A percentile compares a stretch with the other conserved stretches of the same genome.
These are phyloP conservation scores for Poeciliopsis prolifica DNA, from an alignment of 2,113 vertebrate genomes.

Conservation along the genomic window DNA sequence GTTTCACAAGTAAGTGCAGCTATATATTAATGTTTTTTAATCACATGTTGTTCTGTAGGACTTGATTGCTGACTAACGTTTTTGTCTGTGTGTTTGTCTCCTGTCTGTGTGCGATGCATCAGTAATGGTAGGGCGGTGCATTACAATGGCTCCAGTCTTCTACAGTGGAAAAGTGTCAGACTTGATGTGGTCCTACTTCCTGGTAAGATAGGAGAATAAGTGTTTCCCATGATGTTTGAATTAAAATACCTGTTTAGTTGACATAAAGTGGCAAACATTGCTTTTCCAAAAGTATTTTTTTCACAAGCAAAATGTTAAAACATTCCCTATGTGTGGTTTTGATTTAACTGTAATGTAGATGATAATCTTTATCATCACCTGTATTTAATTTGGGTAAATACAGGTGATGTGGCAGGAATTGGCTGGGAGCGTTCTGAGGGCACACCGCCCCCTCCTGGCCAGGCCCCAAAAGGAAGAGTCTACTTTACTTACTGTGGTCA, in stretches of 20 bases:
- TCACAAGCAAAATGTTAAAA: not conserved
- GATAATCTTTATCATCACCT: not conserved
- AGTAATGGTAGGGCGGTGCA: constrained; percentile 97
- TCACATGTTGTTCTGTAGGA: constrained; percentile 30
- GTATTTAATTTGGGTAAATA: constrained; percentile 10
- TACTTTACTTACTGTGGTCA: constrained; percentile 98
- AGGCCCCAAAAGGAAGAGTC: constrained; percentile 95
- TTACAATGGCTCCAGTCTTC: constrained; percentile 97
- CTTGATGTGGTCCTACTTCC: constrained; percentile 94
- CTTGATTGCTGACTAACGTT: constrained; percentile 43
- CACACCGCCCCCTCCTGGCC: constrained; percentile 93
- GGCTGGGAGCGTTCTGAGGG: constrained; percentile 97
- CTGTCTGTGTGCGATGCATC: constrained; percentile 18
- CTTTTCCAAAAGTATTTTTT: not conserved
- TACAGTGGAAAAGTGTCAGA: constrained; percentile 98
- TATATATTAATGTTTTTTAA: constrained; percentile 10
- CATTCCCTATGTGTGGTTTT: not conserved
- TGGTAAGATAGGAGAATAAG: constrained; percentile 80
- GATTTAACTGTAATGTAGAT: not conserved
- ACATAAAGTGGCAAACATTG: not conserved
- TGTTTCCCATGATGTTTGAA: not conserved
- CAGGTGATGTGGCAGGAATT: constrained; percentile 94
- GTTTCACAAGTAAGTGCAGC: constrained; percentile 91
- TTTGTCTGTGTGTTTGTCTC: constrained; percentile 42
- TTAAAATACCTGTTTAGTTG: not conserved